phyloP scores from a whole-genome alignment of 2,113 vertebrate genomes.

The Zosterops borbonicus region DNA sequence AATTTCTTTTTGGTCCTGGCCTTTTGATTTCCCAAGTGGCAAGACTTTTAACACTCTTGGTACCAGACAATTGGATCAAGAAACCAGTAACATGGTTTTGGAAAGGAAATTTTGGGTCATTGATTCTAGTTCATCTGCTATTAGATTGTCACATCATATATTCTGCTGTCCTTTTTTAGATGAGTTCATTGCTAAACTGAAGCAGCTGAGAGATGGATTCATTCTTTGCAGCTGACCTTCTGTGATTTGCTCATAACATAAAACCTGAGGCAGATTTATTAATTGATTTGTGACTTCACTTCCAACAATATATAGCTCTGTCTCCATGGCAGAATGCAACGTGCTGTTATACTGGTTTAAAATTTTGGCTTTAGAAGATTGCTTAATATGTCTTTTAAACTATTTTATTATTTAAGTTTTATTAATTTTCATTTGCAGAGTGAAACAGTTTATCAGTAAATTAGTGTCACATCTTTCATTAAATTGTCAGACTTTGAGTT shows the following conservation, averaged over 20 bases:
- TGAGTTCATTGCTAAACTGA: neutral
- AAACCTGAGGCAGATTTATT: neutral
- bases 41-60: neutral
- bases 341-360: neutral
- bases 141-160: neutral
- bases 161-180: neutral
- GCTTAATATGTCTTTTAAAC: neutral
- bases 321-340: neutral
- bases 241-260: neutral
- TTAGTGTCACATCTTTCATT: neutral
- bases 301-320: neutral
- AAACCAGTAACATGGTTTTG: neutral
- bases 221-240: neutral
- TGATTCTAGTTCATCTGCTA: neutral
- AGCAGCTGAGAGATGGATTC: neutral
- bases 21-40: neutral
- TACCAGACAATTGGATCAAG: neutral
- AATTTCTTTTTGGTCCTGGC: neutral
- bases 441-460: neutral
- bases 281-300: neutral
- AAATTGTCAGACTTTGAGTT: neutral
- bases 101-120: neutral
- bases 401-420: neutral
- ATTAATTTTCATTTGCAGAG: conserved; percentile 10
- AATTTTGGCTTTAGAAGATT: neutral